Evolutionary conservation across 1,140 invertebrate species (phyloP).

Genomic region (Polyergus mexicanus): DNA sequence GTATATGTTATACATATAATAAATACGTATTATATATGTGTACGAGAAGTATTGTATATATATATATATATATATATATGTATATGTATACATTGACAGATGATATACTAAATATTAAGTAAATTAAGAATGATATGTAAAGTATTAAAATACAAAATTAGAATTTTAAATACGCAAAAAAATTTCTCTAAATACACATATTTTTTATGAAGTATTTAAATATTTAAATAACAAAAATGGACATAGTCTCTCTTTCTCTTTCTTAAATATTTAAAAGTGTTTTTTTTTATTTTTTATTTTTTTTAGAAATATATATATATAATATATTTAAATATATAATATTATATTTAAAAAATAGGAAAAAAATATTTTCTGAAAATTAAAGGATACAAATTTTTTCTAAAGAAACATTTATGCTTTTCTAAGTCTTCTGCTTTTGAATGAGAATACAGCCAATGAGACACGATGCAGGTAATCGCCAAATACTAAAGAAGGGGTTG

Average conservation of each 20-base stretch:
- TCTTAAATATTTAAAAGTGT: background rate
- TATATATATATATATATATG: too few species aligned
- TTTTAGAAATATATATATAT: background rate
- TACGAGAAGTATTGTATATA: background rate
- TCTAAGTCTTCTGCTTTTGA: conserved; percentile 45
- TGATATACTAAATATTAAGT: conserved; percentile 13
- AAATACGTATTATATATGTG: background rate
- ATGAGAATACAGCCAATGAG: conserved; percentile 70
- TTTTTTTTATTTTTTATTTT: too few species aligned
- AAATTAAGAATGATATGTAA: background rate
- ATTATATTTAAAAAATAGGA: background rate
- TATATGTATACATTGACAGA: background rate
- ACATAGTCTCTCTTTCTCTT: background rate
- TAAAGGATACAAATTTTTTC: background rate
- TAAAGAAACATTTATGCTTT: background rate
- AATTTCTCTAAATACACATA: background rate
- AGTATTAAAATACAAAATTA: conserved; percentile 5
- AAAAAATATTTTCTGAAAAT: background rate
- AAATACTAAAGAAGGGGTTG: conserved; percentile 69
- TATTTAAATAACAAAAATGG: background rate
- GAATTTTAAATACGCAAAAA: background rate
- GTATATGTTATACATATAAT: too few species aligned
- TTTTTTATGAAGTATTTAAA: background rate
- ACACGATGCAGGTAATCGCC: conserved; percentile 73
- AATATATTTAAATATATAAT: background rate